phyloP scores from a whole-genome alignment of 2,888 invertebrate genomes.

The Marronus borbonicus region DNA sequence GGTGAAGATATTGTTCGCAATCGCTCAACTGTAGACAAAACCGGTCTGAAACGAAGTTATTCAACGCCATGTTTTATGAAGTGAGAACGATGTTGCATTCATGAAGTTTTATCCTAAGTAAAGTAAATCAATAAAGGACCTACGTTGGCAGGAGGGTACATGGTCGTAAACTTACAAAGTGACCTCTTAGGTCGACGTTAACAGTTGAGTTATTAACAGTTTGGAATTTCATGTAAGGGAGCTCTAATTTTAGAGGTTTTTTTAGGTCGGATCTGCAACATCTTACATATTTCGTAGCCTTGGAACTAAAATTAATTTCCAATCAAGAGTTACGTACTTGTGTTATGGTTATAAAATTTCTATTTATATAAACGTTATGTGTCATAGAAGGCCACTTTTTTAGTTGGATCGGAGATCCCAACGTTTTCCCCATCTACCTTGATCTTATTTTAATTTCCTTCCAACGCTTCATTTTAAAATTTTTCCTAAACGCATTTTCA shows the following conservation, averaged over 20 bases:
- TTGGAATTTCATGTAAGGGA: slow-evolving; percentile 4
- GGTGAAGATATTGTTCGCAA: no score
- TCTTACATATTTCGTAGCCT: background rate
- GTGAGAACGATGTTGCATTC: background rate
- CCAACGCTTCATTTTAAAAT: no score
- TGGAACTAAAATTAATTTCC: background rate
- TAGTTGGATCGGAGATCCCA: no score
- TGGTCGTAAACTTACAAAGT: background rate
- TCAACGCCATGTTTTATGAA: background rate
- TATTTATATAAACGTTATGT: no score
- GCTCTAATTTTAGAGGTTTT: background rate
- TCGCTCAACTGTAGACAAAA: no score
- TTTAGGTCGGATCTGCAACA: background rate
- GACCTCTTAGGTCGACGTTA: slow-evolving; percentile 3
- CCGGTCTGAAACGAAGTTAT: no score
- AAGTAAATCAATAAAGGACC: slow-evolving; percentile 3
- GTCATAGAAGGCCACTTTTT: no score
- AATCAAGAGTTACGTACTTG: background rate
- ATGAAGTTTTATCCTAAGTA: background rate
- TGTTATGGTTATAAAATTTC: background rate
- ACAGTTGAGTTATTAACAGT: background rate
- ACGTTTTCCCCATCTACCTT: no score
- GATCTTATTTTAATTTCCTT: no score
- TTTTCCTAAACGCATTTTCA: no score
- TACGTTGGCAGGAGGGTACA: background rate